phyloP scores from a whole-genome alignment of 2,888 invertebrate species.

The Catocala sponsa region DNA sequence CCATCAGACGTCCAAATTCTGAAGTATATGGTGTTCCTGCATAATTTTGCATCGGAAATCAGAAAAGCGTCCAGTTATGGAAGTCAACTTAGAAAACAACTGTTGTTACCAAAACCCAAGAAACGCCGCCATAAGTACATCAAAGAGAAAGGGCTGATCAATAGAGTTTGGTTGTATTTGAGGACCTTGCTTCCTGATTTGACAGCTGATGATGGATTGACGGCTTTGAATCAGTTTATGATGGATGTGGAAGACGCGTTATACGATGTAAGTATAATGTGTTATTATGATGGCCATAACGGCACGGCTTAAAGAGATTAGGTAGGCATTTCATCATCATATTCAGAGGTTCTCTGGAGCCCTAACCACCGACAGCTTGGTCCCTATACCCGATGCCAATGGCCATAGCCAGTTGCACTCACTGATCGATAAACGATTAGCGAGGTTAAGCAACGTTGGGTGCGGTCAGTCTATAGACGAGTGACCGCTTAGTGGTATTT shows the following conservation, averaged over 20 bases:
- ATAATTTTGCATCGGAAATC: conserved; percentile 45
- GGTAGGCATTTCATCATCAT: no score
- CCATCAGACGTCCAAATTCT: conserved; percentile 65
- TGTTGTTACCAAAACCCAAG: conserved; percentile 41
- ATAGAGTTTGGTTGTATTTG: conserved; percentile 46
- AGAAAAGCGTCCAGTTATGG: conserved; percentile 9
- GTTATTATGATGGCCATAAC: no score
- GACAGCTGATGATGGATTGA: conserved; percentile 19
- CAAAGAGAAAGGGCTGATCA: conserved; percentile 39
- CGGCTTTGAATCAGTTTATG: conserved; percentile 52
- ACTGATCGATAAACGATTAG: no score
- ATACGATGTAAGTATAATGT: conserved; percentile 62
- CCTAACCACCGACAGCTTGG: no score
- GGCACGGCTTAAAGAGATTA: no score
- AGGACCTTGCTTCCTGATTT: conserved; percentile 17
- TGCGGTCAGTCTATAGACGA: no score
- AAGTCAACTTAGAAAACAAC: conserved; percentile 14
- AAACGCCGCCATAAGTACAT: conserved; percentile 36
- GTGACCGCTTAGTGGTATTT: no score
- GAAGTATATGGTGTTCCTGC: conserved; percentile 62
- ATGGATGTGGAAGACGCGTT: conserved; percentile 53
- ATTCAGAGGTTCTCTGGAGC: no score
- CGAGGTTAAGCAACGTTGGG: no score
- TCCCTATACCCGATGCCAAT: no score
- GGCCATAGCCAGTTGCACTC: no score